Base-by-base conservation (phyloP, 2,888 invertebrate species). In the Mythimna vitellina region DNA sequence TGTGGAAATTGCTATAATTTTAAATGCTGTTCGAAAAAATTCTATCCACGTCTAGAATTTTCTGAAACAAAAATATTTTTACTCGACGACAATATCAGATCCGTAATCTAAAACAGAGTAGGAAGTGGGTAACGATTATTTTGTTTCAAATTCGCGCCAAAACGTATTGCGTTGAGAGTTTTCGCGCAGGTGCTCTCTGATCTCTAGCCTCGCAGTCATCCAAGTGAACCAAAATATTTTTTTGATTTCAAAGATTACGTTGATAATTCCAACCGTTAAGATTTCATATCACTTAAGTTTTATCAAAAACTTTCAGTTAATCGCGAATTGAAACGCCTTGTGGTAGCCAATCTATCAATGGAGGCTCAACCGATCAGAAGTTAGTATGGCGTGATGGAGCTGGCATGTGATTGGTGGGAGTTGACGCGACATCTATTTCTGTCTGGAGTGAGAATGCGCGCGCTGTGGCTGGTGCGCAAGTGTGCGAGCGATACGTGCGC, bases 291-390 rank as follows among this genome's bases (percentile, higher is more conserved):
- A 94, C 91, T 90, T 89, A 90, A 90, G 89, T 92, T 93, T 94
- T 95, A 95, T 95, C 94, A 92, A 93, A 94, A 95, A 94, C 90
- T 94, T 94, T 94, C 92, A 92, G 93, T 95, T 95, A 94, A 95
- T 93, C 93, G 93, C 93, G 87, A 95, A 95, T 93, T 93, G 93
- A 94, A 94, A 94, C 92, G 92, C 89, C 92, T 91, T 90, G 88
- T 91, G 90, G 92, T 91, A 92, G 90, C 91, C 92, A 93, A 93
- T 95, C 93, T 93, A 92, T 93, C 93, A 93, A 93, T 93, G 92
- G 89, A 91, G 91, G 90, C 92, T 93, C 89, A 74, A 84, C 95
- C 94, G 95, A 94, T 95, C 82, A 86, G 77, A 76, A 77, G 73
- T 65, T 67, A 78, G 82, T 86, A 90, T 96, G 87, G 79, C 95